Evolutionary conservation across 2,113 vertebrate species (phyloP).

Genomic region (Triplophysa dalaica): DNA sequence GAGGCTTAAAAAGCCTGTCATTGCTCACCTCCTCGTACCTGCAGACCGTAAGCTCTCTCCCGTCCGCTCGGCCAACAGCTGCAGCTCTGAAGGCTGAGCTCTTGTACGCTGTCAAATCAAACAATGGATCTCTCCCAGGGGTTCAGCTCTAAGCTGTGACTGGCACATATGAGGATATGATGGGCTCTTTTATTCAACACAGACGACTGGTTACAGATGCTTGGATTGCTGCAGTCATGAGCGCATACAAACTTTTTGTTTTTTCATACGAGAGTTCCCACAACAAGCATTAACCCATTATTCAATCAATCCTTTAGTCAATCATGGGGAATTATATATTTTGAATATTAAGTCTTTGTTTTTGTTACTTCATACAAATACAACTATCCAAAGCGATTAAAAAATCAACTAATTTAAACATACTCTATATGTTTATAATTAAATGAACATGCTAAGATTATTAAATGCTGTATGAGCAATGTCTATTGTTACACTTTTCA

Average conservation of each 20-base stretch:
- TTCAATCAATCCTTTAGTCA: too few species aligned
- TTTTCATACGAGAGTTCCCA: too few species aligned
- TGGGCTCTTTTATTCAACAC: constrained; percentile 15
- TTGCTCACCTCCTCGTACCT: constrained; percentile 61
- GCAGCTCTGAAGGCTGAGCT: constrained; percentile 33
- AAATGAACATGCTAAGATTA: too few species aligned
- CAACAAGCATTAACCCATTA: too few species aligned
- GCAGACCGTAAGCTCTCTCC: constrained; percentile 45
- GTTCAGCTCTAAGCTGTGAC: constrained; percentile 35
- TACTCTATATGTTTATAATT: too few species aligned
- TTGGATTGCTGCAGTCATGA: neutral
- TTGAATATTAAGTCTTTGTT: too few species aligned
- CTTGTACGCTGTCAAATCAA: constrained; percentile 55
- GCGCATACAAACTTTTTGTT: neutral
- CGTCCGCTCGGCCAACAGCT: constrained; percentile 38
- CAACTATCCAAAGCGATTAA: too few species aligned
- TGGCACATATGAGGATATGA: constrained; percentile 39
- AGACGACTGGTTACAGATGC: constrained; percentile 29
- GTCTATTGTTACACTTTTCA: too few species aligned
- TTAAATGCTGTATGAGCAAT: too few species aligned
- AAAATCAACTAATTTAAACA: too few species aligned
- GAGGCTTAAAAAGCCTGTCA: constrained; percentile 63
- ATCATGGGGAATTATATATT: too few species aligned
- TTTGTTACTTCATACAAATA: too few species aligned
- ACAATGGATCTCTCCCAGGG: constrained; percentile 52